phyloP scores from a whole-genome alignment of 2,888 invertebrate species.

The Fissipunctia ypsillon region DNA sequence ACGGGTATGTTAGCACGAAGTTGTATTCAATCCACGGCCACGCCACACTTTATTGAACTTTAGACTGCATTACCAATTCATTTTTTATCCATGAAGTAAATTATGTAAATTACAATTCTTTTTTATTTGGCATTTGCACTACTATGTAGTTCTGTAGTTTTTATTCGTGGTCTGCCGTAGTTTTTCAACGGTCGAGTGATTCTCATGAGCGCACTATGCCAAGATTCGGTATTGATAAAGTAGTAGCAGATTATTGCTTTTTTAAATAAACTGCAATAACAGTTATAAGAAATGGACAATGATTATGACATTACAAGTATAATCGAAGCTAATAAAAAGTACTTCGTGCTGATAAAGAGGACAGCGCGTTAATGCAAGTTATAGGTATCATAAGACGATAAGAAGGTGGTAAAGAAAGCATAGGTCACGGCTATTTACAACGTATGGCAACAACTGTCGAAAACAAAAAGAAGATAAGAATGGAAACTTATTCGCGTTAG shows the following conservation, averaged over 20 bases:
- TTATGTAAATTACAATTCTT: conserved; percentile 22
- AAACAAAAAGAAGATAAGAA: conserved; percentile 7
- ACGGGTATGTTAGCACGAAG: not conserved
- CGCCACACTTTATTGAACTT: not conserved
- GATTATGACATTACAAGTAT: conserved; percentile 7
- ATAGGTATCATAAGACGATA: conserved; percentile 63
- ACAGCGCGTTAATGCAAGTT: conserved; percentile 36
- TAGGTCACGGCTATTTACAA: conserved; percentile 52
- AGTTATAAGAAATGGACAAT: conserved; percentile 12
- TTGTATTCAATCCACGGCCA: not conserved
- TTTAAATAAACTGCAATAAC: not conserved
- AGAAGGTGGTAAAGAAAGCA: conserved; percentile 54
- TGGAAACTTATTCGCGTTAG: not conserved
- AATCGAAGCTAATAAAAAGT: conserved; percentile 12
- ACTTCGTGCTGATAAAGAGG: conserved; percentile 27
- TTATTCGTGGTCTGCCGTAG: conserved; percentile 3
- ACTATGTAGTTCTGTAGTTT: conserved; percentile 1
- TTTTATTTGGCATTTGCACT: conserved; percentile 13
- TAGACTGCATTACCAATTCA: not conserved
- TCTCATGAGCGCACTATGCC: not conserved
- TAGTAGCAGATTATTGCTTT: not conserved
- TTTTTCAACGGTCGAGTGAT: conserved; percentile 25
- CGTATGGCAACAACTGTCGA: conserved; percentile 33
- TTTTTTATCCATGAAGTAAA: conserved; percentile 16
- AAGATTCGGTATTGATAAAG: conserved; percentile 14